Conservation (phyloP, 2,113 vertebrate species). For the Seriola quinqueradiata region DNA sequence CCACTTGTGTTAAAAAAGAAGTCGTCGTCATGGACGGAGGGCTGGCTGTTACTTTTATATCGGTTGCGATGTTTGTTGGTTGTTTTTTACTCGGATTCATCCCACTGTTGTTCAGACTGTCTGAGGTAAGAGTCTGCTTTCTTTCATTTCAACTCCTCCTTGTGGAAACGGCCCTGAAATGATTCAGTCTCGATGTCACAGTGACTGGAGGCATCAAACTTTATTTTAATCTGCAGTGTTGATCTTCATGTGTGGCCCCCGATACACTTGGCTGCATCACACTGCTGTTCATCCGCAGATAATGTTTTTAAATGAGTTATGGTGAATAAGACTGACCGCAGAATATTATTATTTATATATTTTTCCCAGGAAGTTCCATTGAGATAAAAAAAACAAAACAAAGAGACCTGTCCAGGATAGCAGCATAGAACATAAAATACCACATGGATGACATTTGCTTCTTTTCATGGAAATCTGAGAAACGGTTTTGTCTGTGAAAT, state of each 20-base stretch:
- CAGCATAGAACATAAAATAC: too few species aligned
- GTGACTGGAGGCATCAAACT: not conserved
- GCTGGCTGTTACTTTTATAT: slow-evolving; percentile 80
- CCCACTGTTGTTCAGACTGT: slow-evolving; percentile 84
- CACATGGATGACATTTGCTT: too few species aligned
- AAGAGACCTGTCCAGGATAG: too few species aligned
- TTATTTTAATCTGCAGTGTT: not conserved
- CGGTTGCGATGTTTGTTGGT: slow-evolving; percentile 86
- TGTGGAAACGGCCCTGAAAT: too few species aligned
- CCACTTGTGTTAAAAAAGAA: not conserved
- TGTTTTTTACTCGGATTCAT: slow-evolving; percentile 84
- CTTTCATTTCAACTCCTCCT: not conserved
- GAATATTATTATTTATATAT: too few species aligned
- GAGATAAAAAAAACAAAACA: too few species aligned
- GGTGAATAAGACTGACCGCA: not conserved
- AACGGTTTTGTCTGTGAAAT: not conserved
- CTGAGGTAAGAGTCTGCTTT: slow-evolving; percentile 75
- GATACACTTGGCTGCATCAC: not conserved
- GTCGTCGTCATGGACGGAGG: slow-evolving; percentile 83
- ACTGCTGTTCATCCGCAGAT: too few species aligned
- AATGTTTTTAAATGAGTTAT: not conserved
- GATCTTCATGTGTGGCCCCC: not conserved
- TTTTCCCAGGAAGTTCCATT: too few species aligned
- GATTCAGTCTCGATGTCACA: too few species aligned
- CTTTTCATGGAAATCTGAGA: not conserved